Conservation (phyloP, 2,797 vertebrate species). For the Pelodytes ibericus region DNA sequence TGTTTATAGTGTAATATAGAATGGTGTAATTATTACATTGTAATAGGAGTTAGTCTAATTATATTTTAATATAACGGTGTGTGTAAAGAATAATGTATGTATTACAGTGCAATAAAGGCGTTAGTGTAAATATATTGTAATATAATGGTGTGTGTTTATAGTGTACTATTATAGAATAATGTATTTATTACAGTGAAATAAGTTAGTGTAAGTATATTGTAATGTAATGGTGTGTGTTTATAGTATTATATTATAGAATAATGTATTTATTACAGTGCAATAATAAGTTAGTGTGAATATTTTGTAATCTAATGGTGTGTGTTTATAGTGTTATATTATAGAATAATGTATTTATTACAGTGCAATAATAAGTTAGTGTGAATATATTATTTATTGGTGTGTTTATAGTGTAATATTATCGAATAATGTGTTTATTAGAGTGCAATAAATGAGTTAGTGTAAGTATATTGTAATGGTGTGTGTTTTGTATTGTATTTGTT, state of each 20-base stretch:
- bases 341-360: neutral
- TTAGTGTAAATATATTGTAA: no score
- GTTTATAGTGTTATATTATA: neutral
- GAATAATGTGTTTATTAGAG: neutral
- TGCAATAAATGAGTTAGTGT: neutral
- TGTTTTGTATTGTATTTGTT: no score
- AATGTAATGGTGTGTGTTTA: neutral
- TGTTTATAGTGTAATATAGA: no score
- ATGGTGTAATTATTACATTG: no score
- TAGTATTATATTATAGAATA: neutral
- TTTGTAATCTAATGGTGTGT: neutral
- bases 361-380: neutral
- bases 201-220: neutral
- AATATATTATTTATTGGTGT: neutral
- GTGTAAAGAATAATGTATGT: neutral
- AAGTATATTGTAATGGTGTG: neutral
- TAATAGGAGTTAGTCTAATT: no score
- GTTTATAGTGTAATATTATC: neutral
- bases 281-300: no score
- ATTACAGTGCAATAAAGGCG: neutral
- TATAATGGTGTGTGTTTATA: neutral
- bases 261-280: neutral
- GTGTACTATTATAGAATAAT: neutral
- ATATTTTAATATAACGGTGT: no score
- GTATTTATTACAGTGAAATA: neutral